These are phyloP conservation scores for Atta texana DNA, from an alignment of 1,140 invertebrate genomes.

Conservation along the genomic window DNA sequence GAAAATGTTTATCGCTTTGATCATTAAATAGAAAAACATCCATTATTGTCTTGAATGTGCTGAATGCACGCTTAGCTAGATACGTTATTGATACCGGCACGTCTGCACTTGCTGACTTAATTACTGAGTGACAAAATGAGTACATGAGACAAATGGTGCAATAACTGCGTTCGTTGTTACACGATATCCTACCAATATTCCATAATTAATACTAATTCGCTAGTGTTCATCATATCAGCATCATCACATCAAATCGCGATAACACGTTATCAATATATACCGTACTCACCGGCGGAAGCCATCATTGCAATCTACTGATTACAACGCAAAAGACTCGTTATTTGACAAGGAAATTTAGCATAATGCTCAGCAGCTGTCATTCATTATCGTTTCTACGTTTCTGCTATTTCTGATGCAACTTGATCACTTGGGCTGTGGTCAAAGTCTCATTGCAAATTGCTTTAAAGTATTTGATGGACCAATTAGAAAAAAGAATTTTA, in stretches of 20 bases:
- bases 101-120: background rate
- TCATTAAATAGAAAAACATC: too few relatives aligned
- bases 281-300: slow-evolving; percentile 35
- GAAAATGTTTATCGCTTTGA: too few relatives aligned
- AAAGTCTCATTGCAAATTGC: too few relatives aligned
- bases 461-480: too few relatives aligned
- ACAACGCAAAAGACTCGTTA: background rate
- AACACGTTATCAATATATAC: background rate
- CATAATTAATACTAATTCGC: background rate
- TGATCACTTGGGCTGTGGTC: too few relatives aligned
- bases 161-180: background rate
- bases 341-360: background rate
- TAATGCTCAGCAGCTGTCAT: background rate
- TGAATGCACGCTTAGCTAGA: background rate
- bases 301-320: background rate
- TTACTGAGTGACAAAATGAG: background rate
- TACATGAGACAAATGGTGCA: background rate
- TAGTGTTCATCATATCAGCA: background rate
- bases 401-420: slow-evolving; percentile 10
- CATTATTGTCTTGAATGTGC: background rate
- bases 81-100: background rate
- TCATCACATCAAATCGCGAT: background rate
- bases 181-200: background rate
- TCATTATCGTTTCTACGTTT: background rate
- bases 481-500: too few relatives aligned